These are phyloP conservation scores for Brachirus orientalis DNA, from an alignment of 2,113 vertebrate genomes.

Conservation along the genomic window DNA sequence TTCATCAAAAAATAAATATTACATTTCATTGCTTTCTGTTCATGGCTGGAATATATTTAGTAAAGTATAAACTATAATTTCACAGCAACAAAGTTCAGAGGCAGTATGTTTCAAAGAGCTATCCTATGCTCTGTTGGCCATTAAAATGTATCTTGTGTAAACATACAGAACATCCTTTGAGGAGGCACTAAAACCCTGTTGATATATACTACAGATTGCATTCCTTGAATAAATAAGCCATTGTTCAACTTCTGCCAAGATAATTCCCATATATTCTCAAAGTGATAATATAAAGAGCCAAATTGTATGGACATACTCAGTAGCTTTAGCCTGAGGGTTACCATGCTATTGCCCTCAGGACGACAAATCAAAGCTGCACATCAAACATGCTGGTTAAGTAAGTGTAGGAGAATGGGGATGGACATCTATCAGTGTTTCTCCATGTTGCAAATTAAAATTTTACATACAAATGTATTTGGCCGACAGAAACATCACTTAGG, in stretches of 20 bases:
- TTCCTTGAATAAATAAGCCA: slow-evolving; percentile 16
- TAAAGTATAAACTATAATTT: neutral
- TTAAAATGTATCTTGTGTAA: neutral
- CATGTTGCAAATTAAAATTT: neutral
- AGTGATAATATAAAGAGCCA: slow-evolving; percentile 17
- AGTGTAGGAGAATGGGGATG: neutral
- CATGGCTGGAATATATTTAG: neutral
- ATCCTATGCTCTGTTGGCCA: neutral
- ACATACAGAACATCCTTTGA: slow-evolving; percentile 16
- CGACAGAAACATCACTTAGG: slow-evolving; percentile 21
- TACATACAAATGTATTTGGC: no score
- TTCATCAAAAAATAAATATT: no score
- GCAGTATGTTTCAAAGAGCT: neutral
- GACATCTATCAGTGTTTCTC: neutral
- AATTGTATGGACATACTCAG: slow-evolving; percentile 13
- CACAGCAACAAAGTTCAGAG: neutral
- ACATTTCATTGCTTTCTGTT: neutral
- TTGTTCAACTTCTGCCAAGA: slow-evolving; percentile 44
- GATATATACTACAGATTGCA: slow-evolving; percentile 1
- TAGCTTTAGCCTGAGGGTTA: slow-evolving; percentile 42
- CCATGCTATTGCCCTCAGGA: slow-evolving; percentile 29
- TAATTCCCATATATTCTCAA: slow-evolving; percentile 35
- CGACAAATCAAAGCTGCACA: slow-evolving; percentile 34
- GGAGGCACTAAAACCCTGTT: slow-evolving; percentile 13
- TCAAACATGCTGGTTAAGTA: slow-evolving; percentile 23